Evolutionary conservation across 2,888 invertebrate species (phyloP), one percentile per base, ranked within the genome.

Genomic region (Lasioglossum zephyrum): DNA sequence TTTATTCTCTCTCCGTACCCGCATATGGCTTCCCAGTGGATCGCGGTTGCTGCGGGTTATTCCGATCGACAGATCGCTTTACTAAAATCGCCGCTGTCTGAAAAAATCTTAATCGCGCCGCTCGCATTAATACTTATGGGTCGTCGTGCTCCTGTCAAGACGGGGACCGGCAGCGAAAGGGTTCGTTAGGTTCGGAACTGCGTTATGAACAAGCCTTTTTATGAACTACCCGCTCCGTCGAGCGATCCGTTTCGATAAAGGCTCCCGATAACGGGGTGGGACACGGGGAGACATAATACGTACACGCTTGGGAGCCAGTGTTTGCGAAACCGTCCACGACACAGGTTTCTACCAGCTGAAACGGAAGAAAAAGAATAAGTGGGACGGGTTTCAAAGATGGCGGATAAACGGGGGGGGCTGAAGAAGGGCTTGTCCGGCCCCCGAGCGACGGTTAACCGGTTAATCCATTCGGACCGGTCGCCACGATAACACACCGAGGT

Each of bases 241-340:
- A 36, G 49, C 66, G 49, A 82, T 79, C 49, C 44, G 39, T 53
- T 26, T 57, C 53, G 85, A 75, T 76, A n/a, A 73, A 85, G 72
- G 70, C 39, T 57, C 44, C 44, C 79, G 84, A 84, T 79, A 83
- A 63, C 60, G 39, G 63, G 11, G 49, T 82, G 49, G 77, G n/a
- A 69, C 41, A 53, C 39, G 73, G 31, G 77, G 69, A 41, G 39
- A 73, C 90, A 91, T 92, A 92, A 92, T 91, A 91, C 11, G 44
- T 44, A 44, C 41, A 91, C 53, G 53, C 53, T 53, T n/a, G 53
- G 53, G 0, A 9, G 22, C 9, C 9, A 53, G n/a, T n/a, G 22
- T 53, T 3, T 9, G 53, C 22, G 22, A 53, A 53, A 53, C 53
- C 22, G n/a, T 53, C 9, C 53, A n/a, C 53, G 9, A 9, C 53